Evolutionary conservation across 2,888 invertebrate genomes (phyloP), one percentile per base, ranked within the genome.

Genomic region (Parasteatoda lunata): DNA sequence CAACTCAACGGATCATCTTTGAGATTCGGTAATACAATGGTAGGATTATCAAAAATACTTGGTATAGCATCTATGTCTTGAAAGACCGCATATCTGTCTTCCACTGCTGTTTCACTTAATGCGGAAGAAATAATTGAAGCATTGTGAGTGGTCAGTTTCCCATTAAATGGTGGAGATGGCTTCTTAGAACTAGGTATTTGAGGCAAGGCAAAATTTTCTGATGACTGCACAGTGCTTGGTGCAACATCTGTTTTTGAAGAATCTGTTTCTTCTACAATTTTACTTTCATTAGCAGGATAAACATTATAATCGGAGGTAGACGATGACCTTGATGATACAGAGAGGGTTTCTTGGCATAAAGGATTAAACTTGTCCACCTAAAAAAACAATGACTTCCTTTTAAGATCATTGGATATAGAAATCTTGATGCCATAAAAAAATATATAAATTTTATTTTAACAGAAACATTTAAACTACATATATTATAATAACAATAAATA

Each of bases 1-100:
- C n/a, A 9, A 59, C 8, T 7, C 9, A n/a, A 13, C 9, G n/a
- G 59, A 9, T 59, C 59, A 59, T 59, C 59, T 13, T 59, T 59
- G 59, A 59, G n/a, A n/a, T 59, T 59, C 4, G 59, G 8, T 59
- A n/a, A 47, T 13, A 82, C 52, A 30, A 87, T 73, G 8, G 54
- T 49, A 7, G 89, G 87, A 77, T 89, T 81, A 65, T 89, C 89
- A 84, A 89, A 89, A 15, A 89, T 84, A 47, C 87, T 87, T 5
- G 86, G 83, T n/a, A 87, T 11, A 5, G 83, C 66, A 81, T 89
- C 89, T 64, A 89, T 89, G 48, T 89, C 81, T 7, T 52, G 64
- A 66, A 89, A 89, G 7, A 87, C 89, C 11, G 89, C 87, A 81
- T 89, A 89, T 65, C 65, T 80, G 65, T 88, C 88, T 71, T 81